Evolutionary conservation across 2,797 vertebrate genomes (phyloP).

Genomic region (Bradypodion ventrale): DNA sequence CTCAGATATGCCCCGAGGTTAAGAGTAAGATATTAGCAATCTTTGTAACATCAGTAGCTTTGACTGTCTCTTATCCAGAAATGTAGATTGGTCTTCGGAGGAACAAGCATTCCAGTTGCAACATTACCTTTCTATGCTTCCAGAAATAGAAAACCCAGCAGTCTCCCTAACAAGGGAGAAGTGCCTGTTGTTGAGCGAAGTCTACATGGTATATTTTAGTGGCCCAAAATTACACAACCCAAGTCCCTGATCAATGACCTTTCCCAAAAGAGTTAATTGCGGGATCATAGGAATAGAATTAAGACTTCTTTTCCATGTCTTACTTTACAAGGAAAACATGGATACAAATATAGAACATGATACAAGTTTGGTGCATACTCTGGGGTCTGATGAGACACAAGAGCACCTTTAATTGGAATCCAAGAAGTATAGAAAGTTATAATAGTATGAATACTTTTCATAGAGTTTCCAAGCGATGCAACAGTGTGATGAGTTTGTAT

Average conservation of each 20-base stretch:
- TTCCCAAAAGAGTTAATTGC: not conserved
- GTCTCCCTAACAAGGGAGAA: not conserved
- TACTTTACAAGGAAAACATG: too few relatives aligned
- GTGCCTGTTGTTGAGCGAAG: not conserved
- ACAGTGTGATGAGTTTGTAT: too few relatives aligned
- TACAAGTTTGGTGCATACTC: too few relatives aligned
- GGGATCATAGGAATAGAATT: not conserved
- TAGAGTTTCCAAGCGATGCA: too few relatives aligned
- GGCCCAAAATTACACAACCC: not conserved
- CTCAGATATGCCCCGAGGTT: not conserved
- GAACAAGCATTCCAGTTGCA: too few relatives aligned
- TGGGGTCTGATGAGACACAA: too few relatives aligned
- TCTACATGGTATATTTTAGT: not conserved
- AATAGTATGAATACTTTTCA: too few relatives aligned
- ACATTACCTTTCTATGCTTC: not conserved
- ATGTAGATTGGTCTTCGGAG: not conserved
- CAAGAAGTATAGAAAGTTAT: too few relatives aligned
- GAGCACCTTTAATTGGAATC: too few relatives aligned
- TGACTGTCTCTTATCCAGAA: not conserved
- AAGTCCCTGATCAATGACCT: not conserved
- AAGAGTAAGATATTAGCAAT: not conserved
- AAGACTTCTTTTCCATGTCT: not conserved
- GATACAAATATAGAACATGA: too few relatives aligned
- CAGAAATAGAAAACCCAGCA: not conserved
- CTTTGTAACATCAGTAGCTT: not conserved